Conservation (phyloP, 1,140 invertebrate species). For the Notospermus geniculatus region DNA sequence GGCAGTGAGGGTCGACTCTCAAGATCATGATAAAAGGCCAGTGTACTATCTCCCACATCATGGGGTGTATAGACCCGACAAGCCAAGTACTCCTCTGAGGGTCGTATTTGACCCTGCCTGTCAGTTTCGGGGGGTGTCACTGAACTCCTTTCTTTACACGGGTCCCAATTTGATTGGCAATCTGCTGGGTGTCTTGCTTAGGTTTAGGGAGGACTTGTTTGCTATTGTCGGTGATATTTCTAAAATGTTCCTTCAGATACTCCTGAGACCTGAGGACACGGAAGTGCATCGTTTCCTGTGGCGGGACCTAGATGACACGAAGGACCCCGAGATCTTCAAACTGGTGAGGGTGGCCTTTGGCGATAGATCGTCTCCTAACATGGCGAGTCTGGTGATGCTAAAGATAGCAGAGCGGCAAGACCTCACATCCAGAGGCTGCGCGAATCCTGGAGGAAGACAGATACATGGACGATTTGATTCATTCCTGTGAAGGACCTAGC, state of each 20-base stretch:
- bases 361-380: conserved; percentile 2
- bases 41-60: too few species aligned
- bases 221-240: conserved; percentile 1
- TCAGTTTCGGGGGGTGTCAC: conserved; percentile 1
- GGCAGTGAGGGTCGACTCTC: too few species aligned
- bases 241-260: too few species aligned
- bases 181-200: background rate
- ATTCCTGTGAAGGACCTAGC: conserved; percentile 1
- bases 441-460: background rate
- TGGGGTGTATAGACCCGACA: background rate
- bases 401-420: background rate
- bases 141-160: conserved; percentile 7
- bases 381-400: conserved; percentile 8
- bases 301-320: too few species aligned
- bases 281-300: too few species aligned
- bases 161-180: conserved; percentile 2
- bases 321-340: background rate
- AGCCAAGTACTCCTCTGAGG: conserved; percentile 1
- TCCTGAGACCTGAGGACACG: too few species aligned
- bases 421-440: background rate
- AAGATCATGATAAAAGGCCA: too few species aligned
- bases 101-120: conserved; percentile 11
- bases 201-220: background rate
- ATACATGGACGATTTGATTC: conserved; percentile 11
- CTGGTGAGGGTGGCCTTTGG: conserved; percentile 6